phyloP scores from a whole-genome alignment of 1,140 invertebrate species.

The Bursaphelenchus mucronatus region DNA sequence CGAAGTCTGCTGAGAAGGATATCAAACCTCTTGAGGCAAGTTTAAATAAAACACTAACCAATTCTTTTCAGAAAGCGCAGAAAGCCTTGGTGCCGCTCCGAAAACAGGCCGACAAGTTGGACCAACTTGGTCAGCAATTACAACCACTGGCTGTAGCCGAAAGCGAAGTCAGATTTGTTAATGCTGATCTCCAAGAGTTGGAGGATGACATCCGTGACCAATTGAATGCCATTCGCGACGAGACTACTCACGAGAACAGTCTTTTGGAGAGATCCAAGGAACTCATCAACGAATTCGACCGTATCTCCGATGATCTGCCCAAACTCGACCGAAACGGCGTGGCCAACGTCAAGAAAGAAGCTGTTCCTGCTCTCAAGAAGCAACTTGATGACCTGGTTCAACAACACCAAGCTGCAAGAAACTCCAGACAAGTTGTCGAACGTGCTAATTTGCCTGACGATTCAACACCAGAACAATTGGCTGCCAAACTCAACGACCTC shows the following conservation, averaged over 20 bases:
- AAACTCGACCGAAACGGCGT: not conserved
- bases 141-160: slow-evolving; percentile 14
- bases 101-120: not conserved
- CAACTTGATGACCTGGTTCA: slow-evolving; percentile 2
- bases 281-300: not conserved
- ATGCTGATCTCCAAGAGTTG: slow-evolving; percentile 10
- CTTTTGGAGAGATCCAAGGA: not conserved
- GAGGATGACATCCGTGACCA: slow-evolving; percentile 8
- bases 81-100: too few relatives aligned
- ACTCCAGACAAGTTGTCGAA: not conserved
- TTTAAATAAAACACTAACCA: too few relatives aligned
- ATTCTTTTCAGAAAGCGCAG: too few relatives aligned
- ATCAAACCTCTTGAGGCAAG: too few relatives aligned
- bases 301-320: not conserved
- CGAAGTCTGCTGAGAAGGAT: too few relatives aligned
- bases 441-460: not conserved
- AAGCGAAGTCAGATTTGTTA: slow-evolving; percentile 16
- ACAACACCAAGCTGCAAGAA: slow-evolving; percentile 2
- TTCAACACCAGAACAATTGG: not conserved
- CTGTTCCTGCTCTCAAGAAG: not conserved
- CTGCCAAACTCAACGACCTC: not conserved
- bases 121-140: not conserved
- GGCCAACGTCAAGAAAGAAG: not conserved
- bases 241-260: not conserved
- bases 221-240: slow-evolving; percentile 1